Base-by-base conservation (phyloP, 2,888 invertebrate genomes). In the Hydrotaea cyrtoneurina region DNA sequence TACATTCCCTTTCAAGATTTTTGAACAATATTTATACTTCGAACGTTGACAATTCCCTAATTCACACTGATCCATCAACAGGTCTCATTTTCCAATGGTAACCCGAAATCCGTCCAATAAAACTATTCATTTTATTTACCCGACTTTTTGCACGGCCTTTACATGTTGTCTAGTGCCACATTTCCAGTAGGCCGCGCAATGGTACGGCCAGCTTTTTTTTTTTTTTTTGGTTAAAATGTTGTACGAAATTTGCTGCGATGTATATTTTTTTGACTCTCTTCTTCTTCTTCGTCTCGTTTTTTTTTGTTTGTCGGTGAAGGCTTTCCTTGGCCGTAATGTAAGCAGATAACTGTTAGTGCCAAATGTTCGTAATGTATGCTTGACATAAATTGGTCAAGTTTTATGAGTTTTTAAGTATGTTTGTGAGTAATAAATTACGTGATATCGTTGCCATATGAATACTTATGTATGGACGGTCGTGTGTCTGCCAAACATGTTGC, bases 351-450 rank as follows among this genome's bases (percentile, higher is more conserved):
- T 31, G 53, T 21, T 8, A 13, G 21, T 59, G 74, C 53, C 74
- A 62, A 55, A 75, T 23, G n/a, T 74, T 59, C 4, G 17, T 31
- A 59, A 77, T 72, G 46, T 71, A 57, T 72, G 43, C 36, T 72
- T 75, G 82, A 76, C 78, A 81, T 64, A 78, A 75, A 78, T 81
- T 78, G 72, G 72, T 78, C 62, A 81, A 76, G 66, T 81, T 80
- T 75, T 84, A 81, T 72, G 64, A 72, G 57, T 64, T 78, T 64
- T 76, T 39, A 76, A 80, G 53, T 62, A 31, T 50, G 23, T 55
- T n/a, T 74, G 46, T 10, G 13, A 55, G 50, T 66, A 57, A 46
- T 57, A 73, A 77, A 66, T 80, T 36, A 50, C 10, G 17, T 39
- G 11, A 43, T n/a, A 17, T 50, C 26, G 53, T 57, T 31, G 7